A percentile compares a stretch with the other conserved stretches of the same genome.
These are phyloP conservation scores for Venusia cambrica DNA, from an alignment of 2,888 invertebrate species.

Conservation along the genomic window DNA sequence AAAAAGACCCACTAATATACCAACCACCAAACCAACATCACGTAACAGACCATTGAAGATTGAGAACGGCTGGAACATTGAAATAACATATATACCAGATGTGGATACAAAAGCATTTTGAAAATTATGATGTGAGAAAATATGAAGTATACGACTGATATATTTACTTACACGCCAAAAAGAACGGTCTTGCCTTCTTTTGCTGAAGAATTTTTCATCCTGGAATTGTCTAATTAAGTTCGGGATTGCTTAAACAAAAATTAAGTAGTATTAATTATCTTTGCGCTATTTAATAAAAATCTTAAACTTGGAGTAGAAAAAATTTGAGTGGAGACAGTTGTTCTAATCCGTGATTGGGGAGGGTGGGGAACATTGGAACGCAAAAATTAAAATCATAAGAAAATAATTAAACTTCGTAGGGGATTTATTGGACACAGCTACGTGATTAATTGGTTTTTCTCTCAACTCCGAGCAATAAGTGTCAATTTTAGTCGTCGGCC, in stretches of 20 bases:
- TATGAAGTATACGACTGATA: no score
- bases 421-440: conserved; percentile 77
- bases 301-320: conserved; percentile 56
- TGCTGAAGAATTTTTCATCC: conserved; percentile 4
- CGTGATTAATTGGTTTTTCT: conserved; percentile 78
- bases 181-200: no score
- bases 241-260: conserved; percentile 70
- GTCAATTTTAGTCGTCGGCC: conserved; percentile 69
- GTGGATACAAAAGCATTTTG: no score
- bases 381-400: conserved; percentile 81
- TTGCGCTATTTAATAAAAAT: conserved; percentile 76
- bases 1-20: no score
- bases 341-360: conserved; percentile 44
- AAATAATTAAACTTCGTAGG: conserved; percentile 80
- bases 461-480: conserved; percentile 76
- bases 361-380: conserved; percentile 35
- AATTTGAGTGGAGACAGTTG: conserved; percentile 63
- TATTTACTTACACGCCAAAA: no score
- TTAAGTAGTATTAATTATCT: conserved; percentile 82
- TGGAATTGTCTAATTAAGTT: conserved; percentile 67
- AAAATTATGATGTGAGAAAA: no score
- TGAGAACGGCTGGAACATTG: no score
- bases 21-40: no score
- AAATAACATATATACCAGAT: no score
- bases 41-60: no score